A percentile compares a stretch with the other conserved stretches of the same genome.
Evolutionary conservation across 2,113 vertebrate genomes (phyloP).

Genomic region (Nibea albiflora): DNA sequence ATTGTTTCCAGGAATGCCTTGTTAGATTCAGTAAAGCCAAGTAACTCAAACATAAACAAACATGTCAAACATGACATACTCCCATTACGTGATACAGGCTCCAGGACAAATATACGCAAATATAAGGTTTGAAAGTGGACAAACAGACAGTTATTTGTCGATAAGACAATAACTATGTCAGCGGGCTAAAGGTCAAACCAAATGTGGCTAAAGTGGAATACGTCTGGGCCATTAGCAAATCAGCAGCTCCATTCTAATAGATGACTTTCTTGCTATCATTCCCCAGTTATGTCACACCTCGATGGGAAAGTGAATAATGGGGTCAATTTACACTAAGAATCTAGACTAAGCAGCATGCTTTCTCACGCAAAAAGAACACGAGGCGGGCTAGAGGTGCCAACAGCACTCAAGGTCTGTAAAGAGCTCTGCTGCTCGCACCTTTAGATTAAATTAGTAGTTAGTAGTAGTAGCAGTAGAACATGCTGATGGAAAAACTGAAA

Average conservation of each 20-base stretch:
- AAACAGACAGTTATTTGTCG: not conserved
- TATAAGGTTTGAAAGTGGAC: not conserved
- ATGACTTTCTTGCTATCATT: conserved; percentile 16
- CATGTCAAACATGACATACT: too few species aligned
- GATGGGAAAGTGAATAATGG: conserved; percentile 55
- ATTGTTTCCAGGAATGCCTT: not conserved
- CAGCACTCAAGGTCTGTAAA: conserved; percentile 31
- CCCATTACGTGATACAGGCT: too few species aligned
- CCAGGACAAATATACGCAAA: too few species aligned
- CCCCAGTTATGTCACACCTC: conserved; percentile 40
- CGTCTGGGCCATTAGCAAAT: conserved; percentile 11
- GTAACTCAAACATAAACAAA: not conserved
- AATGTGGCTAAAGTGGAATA: conserved; percentile 6
- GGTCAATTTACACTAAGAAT: conserved; percentile 49
- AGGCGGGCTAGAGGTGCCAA: conserved; percentile 40
- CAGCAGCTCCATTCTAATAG: conserved; percentile 22
- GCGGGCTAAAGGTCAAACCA: not conserved
- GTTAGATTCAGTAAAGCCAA: not conserved
- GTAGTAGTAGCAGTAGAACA: too few species aligned
- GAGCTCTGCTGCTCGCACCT: conserved; percentile 42
- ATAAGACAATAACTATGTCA: not conserved
- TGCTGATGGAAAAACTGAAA: too few species aligned
- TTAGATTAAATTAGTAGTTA: conserved; percentile 56
- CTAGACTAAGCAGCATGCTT: conserved; percentile 44
- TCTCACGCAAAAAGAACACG: conserved; percentile 30